Percentiles rank a stretch among this genome's conserved stretches.
These are phyloP conservation scores for Pterois miles DNA, from an alignment of 2,797 vertebrate genomes.

Conservation along the genomic window DNA sequence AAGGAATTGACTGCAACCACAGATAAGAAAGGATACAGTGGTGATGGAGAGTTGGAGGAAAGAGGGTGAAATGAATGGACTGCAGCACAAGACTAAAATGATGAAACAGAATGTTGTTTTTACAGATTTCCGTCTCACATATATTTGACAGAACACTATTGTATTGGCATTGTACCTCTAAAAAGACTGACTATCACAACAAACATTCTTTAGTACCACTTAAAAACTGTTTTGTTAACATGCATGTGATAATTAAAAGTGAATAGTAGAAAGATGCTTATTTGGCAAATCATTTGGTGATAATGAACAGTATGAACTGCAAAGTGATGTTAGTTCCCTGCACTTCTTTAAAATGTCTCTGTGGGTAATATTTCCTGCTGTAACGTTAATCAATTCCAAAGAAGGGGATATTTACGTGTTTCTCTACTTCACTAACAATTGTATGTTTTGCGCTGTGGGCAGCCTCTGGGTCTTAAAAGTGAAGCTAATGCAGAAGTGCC, in stretches of 20 bases:
- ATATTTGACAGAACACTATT: neutral
- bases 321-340: too few species aligned
- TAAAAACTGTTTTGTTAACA: neutral
- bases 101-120: too few species aligned
- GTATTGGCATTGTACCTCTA: neutral
- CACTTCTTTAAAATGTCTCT: neutral
- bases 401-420: neutral
- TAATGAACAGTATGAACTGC: neutral
- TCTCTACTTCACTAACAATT: neutral
- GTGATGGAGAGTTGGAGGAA: neutral
- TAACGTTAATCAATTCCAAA: too few species aligned
- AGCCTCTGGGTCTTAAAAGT: too few species aligned
- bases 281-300: neutral
- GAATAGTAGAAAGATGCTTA: neutral
- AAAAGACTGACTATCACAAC: neutral
- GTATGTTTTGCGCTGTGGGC: too few species aligned
- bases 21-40: conserved; percentile 34
- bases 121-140: neutral
- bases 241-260: neutral
- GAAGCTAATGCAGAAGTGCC: too few species aligned
- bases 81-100: too few species aligned
- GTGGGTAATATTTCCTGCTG: too few species aligned
- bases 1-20: conserved; percentile 11
- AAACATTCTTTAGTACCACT: neutral
- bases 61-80: neutral